These are phyloP conservation scores for Caenorhabditis wallacei DNA, from an alignment of 2,888 invertebrate species.

Conservation along the genomic window DNA sequence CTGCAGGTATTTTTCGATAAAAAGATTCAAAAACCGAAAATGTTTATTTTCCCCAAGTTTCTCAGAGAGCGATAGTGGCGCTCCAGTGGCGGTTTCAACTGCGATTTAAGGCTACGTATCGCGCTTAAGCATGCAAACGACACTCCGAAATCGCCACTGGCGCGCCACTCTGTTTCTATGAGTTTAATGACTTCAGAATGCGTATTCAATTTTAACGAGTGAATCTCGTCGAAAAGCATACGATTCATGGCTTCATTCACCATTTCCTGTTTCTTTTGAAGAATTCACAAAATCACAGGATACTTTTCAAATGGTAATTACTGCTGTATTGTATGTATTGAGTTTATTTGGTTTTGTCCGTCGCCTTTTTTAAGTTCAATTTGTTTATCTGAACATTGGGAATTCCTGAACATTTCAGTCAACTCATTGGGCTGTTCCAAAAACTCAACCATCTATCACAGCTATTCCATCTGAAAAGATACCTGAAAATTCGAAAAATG, in stretches of 20 bases:
- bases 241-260: constrained; percentile 69
- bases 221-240: constrained; percentile 59
- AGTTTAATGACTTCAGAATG: constrained; percentile 60
- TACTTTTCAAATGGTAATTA: constrained; percentile 66
- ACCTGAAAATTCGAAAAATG: background rate
- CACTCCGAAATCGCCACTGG: no score
- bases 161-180: no score
- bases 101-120: no score
- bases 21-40: constrained; percentile 52
- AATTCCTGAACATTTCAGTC: constrained; percentile 64
- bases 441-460: constrained; percentile 62
- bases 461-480: background rate
- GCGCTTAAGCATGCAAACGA: no score
- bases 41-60: no score
- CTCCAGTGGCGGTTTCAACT: no score
- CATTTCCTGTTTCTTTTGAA: constrained; percentile 68
- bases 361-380: background rate
- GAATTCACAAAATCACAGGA: constrained; percentile 65
- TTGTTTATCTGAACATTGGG: background rate
- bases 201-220: constrained; percentile 61
- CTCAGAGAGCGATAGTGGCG: no score
- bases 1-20: constrained; percentile 65
- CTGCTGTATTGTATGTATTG: background rate
- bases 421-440: constrained; percentile 73
- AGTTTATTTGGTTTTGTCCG: constrained; percentile 21